A percentile compares a stretch with the other conserved stretches of the same genome.
These are phyloP conservation scores for Thrips palmi DNA, from an alignment of 1,140 invertebrate species.

Conservation along the genomic window DNA sequence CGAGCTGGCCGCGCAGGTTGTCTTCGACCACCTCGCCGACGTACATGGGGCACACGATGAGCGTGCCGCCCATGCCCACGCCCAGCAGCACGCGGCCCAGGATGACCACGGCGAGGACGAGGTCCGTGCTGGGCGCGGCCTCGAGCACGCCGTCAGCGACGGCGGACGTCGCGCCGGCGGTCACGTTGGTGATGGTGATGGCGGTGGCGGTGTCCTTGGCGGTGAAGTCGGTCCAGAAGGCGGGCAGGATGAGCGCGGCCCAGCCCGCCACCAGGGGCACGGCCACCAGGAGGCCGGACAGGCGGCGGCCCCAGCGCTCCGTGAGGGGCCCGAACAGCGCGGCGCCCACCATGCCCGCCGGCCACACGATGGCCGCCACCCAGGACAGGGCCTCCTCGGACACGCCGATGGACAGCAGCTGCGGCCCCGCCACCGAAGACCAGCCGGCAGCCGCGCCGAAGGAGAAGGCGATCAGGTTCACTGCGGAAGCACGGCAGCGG, in stretches of 20 bases:
- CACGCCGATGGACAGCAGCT: conserved; percentile 24
- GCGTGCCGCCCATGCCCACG: conserved; percentile 51
- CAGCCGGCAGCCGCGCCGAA: conserved; percentile 31
- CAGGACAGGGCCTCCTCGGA: conserved; percentile 33
- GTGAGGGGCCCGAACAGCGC: conserved; percentile 47
- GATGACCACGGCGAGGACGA: conserved; percentile 56
- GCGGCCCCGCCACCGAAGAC: conserved; percentile 28
- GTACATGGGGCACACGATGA: conserved; percentile 67
- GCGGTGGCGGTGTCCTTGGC: too few relatives aligned
- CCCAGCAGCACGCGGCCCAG: too few relatives aligned
- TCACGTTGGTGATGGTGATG: too few relatives aligned
- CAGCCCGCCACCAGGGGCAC: conserved; percentile 60
- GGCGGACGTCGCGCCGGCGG: too few relatives aligned
- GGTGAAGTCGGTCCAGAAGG: too few relatives aligned
- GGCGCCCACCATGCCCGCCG: conserved; percentile 57
- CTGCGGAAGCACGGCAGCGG: too few relatives aligned
- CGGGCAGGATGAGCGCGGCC: too few relatives aligned
- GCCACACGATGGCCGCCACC: conserved; percentile 54
- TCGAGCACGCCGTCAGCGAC: too few relatives aligned
- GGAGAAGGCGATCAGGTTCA: conserved; percentile 26
- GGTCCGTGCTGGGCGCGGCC: conserved; percentile 32
- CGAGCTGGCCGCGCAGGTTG: conserved; percentile 57
- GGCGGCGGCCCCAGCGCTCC: conserved; percentile 56
- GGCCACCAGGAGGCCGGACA: conserved; percentile 44
- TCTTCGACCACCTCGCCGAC: conserved; percentile 73